phyloP scores from a whole-genome alignment of 2,888 invertebrate genomes.

The Acleris laterana region DNA sequence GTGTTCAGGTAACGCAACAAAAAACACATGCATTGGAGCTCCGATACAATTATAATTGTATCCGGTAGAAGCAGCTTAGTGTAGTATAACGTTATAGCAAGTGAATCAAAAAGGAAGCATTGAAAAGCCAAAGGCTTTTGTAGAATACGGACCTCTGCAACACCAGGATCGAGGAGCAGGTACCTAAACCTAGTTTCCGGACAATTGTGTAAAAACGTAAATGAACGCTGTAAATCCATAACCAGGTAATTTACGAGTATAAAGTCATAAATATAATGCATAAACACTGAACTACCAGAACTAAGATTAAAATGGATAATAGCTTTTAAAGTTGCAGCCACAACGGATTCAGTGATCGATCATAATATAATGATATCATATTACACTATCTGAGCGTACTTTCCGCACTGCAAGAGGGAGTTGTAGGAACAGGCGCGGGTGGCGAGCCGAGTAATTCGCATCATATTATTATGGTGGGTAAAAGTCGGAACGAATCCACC shows the following conservation, averaged over 20 bases:
- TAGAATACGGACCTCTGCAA: too few relatives aligned
- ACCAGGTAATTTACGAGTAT: too few relatives aligned
- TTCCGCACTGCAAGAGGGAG: constrained; percentile 58
- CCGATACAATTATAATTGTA: neutral
- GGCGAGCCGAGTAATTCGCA: constrained; percentile 65
- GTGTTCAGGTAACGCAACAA: constrained; percentile 18
- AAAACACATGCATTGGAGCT: neutral
- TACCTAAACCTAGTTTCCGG: too few relatives aligned
- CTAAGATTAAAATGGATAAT: too few relatives aligned
- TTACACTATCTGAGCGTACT: constrained; percentile 63
- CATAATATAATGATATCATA: constrained; percentile 58
- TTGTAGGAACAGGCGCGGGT: constrained; percentile 59
- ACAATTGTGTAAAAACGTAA: too few relatives aligned
- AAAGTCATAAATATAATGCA: too few relatives aligned
- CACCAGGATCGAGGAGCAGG: too few relatives aligned
- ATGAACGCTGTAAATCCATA: too few relatives aligned
- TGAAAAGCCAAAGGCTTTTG: too few relatives aligned
- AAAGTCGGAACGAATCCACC: constrained; percentile 65
- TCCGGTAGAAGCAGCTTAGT: neutral
- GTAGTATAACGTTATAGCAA: neutral
- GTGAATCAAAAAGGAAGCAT: neutral
- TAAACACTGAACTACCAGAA: too few relatives aligned
- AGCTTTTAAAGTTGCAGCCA: neutral
- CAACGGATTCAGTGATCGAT: neutral
- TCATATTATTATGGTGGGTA: constrained; percentile 67